phyloP scores from a whole-genome alignment of 2,797 vertebrate genomes.

The Sebastes nivosus region DNA sequence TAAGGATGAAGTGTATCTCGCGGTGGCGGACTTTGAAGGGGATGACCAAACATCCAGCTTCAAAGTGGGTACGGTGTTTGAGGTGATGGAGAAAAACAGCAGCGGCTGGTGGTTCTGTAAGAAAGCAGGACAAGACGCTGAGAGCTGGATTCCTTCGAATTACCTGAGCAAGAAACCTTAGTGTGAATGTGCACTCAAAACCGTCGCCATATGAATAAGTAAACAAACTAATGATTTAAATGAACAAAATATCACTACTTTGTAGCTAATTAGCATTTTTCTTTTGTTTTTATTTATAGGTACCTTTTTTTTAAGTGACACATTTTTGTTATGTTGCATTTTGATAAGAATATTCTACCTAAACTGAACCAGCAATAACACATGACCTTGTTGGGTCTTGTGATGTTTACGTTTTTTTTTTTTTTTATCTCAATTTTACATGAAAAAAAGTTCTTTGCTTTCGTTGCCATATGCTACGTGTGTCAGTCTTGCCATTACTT shows the following conservation, averaged over 20 bases:
- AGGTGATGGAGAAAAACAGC: constrained; percentile 92
- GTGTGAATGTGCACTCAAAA: constrained; percentile 26
- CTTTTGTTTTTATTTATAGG: constrained; percentile 78
- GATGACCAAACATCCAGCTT: constrained; percentile 94
- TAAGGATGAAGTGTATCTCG: constrained; percentile 90
- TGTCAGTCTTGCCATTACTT: constrained; percentile 51
- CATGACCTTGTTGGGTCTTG: constrained; percentile 46
- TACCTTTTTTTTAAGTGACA: constrained; percentile 62
- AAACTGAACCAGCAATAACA: constrained; percentile 74
- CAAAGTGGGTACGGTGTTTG: constrained; percentile 94
- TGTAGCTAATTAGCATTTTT: constrained; percentile 70
- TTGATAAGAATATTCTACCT: constrained; percentile 59
- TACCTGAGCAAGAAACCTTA: constrained; percentile 97
- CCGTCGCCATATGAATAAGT: not conserved
- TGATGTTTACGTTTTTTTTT: constrained; percentile 61
- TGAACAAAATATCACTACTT: constrained; percentile 51
- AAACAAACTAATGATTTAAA: constrained; percentile 20
- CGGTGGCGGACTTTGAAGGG: constrained; percentile 94
- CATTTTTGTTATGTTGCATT: constrained; percentile 68
- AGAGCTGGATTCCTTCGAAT: constrained; percentile 99
- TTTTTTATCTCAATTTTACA: constrained; percentile 41
- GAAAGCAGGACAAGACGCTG: constrained; percentile 87
- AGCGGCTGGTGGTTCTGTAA: constrained; percentile 99
- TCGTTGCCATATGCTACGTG: constrained; percentile 62
- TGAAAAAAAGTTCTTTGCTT: constrained; percentile 27